phyloP scores from a whole-genome alignment of 37 sponge, comb jelly and placozoan species.

The Ianthella basta region DNA sequence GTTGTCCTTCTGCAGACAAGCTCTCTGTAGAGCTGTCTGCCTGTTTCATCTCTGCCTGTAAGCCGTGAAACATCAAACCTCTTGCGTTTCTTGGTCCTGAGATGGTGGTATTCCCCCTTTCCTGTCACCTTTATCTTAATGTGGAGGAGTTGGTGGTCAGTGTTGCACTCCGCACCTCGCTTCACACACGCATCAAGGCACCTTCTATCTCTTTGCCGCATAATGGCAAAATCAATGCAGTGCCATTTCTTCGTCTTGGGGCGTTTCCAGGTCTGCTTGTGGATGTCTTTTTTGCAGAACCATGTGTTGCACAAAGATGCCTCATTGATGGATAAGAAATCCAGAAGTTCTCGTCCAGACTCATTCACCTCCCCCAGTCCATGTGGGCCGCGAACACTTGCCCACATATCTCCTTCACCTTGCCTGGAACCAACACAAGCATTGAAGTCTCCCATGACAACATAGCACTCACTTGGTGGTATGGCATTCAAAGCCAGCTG shows the following conservation, averaged over 20 bases:
- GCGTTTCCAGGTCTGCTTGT: slow-evolving; percentile 49
- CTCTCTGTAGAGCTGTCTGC: too few species aligned
- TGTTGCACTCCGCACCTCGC: slow-evolving; percentile 30
- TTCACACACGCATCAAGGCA: slow-evolving; percentile 25
- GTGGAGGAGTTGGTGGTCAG: slow-evolving; percentile 1
- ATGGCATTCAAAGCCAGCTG: slow-evolving; percentile 14
- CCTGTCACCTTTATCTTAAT: too few species aligned
- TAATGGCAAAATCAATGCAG: slow-evolving; percentile 29
- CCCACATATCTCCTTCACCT: slow-evolving; percentile 12
- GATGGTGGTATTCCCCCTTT: too few species aligned
- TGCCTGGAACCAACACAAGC: slow-evolving; percentile 19
- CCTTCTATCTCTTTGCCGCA: slow-evolving; percentile 16
- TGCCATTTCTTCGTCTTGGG: slow-evolving; percentile 28
- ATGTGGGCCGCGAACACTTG: neutral
- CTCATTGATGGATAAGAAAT: slow-evolving; percentile 23
- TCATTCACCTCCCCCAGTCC: slow-evolving; percentile 12
- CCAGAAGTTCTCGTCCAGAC: slow-evolving; percentile 13
- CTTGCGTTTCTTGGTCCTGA: too few species aligned
- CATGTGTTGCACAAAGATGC: slow-evolving; percentile 33
- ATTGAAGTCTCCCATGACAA: slow-evolving; percentile 30
- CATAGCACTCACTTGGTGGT: slow-evolving; percentile 15
- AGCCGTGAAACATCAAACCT: too few species aligned
- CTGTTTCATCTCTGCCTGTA: too few species aligned
- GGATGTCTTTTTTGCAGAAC: slow-evolving; percentile 34
- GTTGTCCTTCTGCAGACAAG: too few species aligned